Base-by-base conservation (phyloP, 2,797 vertebrate species). In the Sphenodon punctatus region DNA sequence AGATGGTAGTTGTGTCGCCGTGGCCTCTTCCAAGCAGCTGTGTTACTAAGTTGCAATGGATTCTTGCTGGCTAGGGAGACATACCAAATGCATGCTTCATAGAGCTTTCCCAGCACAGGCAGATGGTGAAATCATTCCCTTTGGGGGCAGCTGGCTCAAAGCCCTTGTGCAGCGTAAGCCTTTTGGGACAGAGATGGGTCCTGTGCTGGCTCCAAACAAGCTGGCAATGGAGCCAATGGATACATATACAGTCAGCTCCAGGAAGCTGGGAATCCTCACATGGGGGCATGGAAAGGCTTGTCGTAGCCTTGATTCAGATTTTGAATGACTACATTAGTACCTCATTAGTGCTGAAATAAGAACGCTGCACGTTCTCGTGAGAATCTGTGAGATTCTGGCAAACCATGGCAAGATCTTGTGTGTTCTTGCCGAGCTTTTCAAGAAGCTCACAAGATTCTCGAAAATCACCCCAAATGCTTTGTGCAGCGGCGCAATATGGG, bases 11-110 rank as follows among this genome's bases (percentile, higher is more conserved):
- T 69, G 69, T 3, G 38, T 39, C 80, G 70, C 58, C 56, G 36
- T 25, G 59, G 48, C 59, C 74, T 68, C 53, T 63, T 61, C 48
- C n/a, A 58, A 78, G 82, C 59, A 68, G 76, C 55, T 66, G 30
- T n/a, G 43, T 70, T n/a, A 48, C 59, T 53, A n/a, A n/a, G n/a
- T n/a, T n/a, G 63, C 66, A 73, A 74, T 75, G 53, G 55, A 32
- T 68, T 77, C 60, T 2, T 55, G 43, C 58, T 65, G 63, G 55
- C 73, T 70, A 66, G 58, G 5, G 43, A 63, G 23, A 20, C 59
- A 41, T 22, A 42, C 10, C 69, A 82, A 66, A 42, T 42, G 19
- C 0, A 39, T 2, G 36, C 59, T 36, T 67, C 48, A 79, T 1
- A 23, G 9, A 63, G 53, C 59, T 25, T 10, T 67, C 59, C 85